These are phyloP conservation scores for Vultur gryphus DNA, from an alignment of 2,797 vertebrate species.

Conservation along the genomic window DNA sequence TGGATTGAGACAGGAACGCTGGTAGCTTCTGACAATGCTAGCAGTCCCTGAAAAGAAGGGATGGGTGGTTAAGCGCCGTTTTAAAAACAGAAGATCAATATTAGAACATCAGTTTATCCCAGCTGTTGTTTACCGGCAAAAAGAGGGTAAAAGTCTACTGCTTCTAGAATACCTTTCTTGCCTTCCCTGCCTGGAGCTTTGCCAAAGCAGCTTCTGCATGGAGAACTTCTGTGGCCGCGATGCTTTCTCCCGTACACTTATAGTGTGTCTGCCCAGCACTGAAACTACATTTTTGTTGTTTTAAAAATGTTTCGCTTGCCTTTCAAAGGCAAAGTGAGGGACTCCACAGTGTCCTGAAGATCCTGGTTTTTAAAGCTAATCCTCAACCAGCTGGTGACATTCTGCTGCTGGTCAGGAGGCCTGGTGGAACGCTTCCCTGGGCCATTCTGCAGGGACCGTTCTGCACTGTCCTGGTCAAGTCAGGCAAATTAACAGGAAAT, in stretches of 20 bases:
- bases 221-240: rapidly evolving
- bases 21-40: slow-evolving; percentile 85
- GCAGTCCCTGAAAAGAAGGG: slow-evolving; percentile 79
- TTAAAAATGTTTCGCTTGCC: neutral
- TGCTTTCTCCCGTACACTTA: neutral
- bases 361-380: neutral
- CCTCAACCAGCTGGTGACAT: neutral
- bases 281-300: neutral
- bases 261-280: neutral
- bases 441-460: neutral
- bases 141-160: neutral
- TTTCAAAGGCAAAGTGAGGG: neutral
- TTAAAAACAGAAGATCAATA: neutral
- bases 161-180: neutral
- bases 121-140: neutral
- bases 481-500: neutral
- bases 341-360: neutral
- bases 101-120: neutral
- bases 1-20: slow-evolving; percentile 79
- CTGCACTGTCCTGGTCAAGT: neutral
- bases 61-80: neutral
- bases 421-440: neutral
- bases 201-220: neutral
- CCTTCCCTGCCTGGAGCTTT: neutral
- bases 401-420: neutral